Evolutionary conservation across 2,888 invertebrate species (phyloP).

Genomic region (Electrophaes corylata): DNA sequence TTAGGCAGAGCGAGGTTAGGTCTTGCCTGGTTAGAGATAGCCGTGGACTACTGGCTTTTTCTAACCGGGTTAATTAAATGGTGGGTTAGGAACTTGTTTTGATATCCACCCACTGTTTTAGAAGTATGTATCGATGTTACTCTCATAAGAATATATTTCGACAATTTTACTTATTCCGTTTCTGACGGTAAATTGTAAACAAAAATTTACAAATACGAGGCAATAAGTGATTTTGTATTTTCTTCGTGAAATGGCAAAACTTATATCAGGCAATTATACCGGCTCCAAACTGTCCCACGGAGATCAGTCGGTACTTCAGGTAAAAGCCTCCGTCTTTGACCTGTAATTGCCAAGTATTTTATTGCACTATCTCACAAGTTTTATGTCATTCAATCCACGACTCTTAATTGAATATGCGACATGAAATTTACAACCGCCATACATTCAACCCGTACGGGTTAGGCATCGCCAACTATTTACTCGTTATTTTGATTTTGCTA

Average conservation of each 20-base stretch:
- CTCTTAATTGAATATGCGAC: slow-evolving; percentile 81
- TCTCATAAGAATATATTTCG: no score
- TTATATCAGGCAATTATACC: slow-evolving; percentile 5
- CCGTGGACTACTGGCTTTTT: no score
- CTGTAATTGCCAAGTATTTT: slow-evolving; percentile 79
- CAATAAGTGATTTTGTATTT: not conserved
- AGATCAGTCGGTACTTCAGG: slow-evolving; percentile 42
- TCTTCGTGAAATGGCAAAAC: not conserved
- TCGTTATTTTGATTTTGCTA: not conserved
- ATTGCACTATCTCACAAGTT: slow-evolving; percentile 78
- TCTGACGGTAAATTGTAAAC: no score
- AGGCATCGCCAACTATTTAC: slow-evolving; percentile 55
- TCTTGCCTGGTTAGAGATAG: no score
- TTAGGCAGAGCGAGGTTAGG: no score
- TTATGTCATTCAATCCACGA: slow-evolving; percentile 81
- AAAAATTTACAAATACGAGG: no score
- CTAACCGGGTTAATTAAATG: no score
- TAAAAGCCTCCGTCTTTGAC: slow-evolving; percentile 64
- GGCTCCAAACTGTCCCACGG: slow-evolving; percentile 12
- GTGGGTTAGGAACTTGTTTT: no score
- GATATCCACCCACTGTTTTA: no score
- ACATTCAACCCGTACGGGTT: slow-evolving; percentile 71
- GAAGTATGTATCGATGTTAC: no score
- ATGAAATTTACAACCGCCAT: slow-evolving; percentile 78
- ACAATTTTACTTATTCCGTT: no score